These are phyloP conservation scores for Lateolabrax maculatus DNA, from an alignment of 2,797 vertebrate species.

Conservation along the genomic window DNA sequence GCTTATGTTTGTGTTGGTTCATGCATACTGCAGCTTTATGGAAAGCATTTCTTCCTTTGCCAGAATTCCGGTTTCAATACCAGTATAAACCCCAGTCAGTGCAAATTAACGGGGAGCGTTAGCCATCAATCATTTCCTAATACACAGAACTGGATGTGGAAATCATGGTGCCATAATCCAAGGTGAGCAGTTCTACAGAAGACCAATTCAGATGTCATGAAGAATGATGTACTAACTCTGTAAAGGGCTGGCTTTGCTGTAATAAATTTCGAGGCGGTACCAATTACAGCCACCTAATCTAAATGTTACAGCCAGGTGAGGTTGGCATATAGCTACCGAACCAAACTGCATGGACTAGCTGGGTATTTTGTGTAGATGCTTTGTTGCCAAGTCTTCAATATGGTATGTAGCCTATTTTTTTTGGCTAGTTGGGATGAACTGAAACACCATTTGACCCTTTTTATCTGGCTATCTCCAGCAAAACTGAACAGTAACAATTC, in stretches of 20 bases:
- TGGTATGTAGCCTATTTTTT: not conserved
- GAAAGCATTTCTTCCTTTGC: conserved; percentile 7
- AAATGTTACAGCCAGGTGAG: conserved; percentile 58
- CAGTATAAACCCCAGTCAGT: conserved; percentile 10
- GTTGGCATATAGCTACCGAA: conserved; percentile 6
- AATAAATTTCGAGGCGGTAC: conserved; percentile 27
- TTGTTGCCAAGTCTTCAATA: not conserved
- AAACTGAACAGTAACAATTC: not conserved
- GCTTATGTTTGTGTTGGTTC: conserved; percentile 12
- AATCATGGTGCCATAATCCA: conserved; percentile 17
- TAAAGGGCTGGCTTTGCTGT: not conserved
- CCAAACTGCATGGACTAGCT: not conserved
- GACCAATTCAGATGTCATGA: conserved; percentile 28
- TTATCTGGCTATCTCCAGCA: too few relatives aligned
- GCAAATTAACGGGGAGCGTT: conserved; percentile 22
- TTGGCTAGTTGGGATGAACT: not conserved
- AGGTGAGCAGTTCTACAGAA: conserved; percentile 4
- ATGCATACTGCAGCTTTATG: conserved; percentile 10
- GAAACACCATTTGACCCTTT: not conserved
- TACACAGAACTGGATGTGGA: conserved; percentile 20
- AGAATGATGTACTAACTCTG: conserved; percentile 36
- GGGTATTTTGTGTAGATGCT: not conserved
- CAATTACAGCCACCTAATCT: conserved; percentile 59
- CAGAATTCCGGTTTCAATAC: conserved; percentile 17
- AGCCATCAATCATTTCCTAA: conserved; percentile 39